These are phyloP conservation scores for Pundamilia nyererei DNA, from an alignment of 2,113 vertebrate genomes.

Conservation along the genomic window DNA sequence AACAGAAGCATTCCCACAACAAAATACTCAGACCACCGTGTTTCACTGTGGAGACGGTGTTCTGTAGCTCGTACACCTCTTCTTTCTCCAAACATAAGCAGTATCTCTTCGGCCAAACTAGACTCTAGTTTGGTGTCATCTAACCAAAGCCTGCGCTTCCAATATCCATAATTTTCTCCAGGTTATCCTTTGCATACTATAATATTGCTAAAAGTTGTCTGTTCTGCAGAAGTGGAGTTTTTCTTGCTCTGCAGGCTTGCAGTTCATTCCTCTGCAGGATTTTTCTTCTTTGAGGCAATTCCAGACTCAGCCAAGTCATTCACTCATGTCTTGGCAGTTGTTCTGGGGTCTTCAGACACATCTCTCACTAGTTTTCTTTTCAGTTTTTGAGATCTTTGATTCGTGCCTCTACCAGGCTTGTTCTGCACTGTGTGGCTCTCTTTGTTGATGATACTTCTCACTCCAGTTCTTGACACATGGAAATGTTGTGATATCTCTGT, in stretches of 20 bases:
- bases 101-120: rapidly evolving
- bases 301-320: not conserved
- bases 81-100: not conserved
- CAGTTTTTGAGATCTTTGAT: not conserved
- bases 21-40: not conserved
- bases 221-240: not conserved
- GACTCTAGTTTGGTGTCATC: not conserved
- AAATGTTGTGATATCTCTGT: not conserved
- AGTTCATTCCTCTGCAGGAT: not conserved
- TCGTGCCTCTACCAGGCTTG: not conserved
- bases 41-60: not conserved
- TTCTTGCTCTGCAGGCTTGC: not conserved
- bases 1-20: not conserved
- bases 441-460: not conserved
- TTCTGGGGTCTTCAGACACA: not conserved
- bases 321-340: not conserved
- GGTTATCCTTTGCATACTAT: not conserved
- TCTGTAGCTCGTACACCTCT: not conserved
- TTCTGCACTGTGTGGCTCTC: not conserved
- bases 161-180: not conserved
- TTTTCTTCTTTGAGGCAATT: not conserved
- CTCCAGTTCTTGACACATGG: not conserved
- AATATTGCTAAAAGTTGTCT: not conserved
- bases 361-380: not conserved
- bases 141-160: not conserved